A percentile compares a stretch with the other conserved stretches of the same genome.
Conservation (phyloP, 2,888 invertebrate genomes). For the Tachina grossa region DNA sequence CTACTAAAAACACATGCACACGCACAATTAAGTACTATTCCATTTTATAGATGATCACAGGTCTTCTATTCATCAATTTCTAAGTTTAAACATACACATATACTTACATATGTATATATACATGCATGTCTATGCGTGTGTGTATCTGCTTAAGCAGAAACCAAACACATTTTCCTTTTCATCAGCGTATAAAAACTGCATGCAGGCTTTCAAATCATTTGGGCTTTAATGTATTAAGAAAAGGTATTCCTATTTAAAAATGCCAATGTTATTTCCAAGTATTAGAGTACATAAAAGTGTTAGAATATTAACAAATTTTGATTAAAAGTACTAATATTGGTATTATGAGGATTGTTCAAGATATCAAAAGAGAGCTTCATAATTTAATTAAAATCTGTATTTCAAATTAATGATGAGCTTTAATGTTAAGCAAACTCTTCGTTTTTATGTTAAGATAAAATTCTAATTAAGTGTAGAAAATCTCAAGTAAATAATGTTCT, state of each 20-base stretch:
- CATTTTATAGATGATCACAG: conserved; percentile 2
- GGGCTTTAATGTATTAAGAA: not conserved
- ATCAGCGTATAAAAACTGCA: not conserved
- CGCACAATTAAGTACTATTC: not conserved
- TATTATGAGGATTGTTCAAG: not conserved
- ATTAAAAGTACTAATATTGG: conserved; percentile 10
- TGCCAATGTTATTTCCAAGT: not conserved
- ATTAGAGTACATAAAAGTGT: not conserved
- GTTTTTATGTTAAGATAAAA: not conserved
- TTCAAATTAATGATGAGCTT: not conserved
- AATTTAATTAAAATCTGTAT: conserved; percentile 22
- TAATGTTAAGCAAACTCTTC: not conserved
- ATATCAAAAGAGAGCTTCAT: conserved; percentile 8
- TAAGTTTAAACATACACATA: no score
- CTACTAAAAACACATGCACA: not conserved
- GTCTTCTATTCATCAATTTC: not conserved
- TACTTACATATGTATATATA: no score
- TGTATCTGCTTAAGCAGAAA: not conserved
- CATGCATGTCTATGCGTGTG: no score
- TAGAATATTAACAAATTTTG: not conserved
- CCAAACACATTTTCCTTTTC: not conserved
- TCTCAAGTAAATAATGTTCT: no score
- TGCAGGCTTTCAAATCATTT: not conserved
- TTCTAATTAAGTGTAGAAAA: not conserved
- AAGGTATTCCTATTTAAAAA: conserved; percentile 6